Conservation (phyloP, 2,113 vertebrate species). For the Nettapus auritus region DNA sequence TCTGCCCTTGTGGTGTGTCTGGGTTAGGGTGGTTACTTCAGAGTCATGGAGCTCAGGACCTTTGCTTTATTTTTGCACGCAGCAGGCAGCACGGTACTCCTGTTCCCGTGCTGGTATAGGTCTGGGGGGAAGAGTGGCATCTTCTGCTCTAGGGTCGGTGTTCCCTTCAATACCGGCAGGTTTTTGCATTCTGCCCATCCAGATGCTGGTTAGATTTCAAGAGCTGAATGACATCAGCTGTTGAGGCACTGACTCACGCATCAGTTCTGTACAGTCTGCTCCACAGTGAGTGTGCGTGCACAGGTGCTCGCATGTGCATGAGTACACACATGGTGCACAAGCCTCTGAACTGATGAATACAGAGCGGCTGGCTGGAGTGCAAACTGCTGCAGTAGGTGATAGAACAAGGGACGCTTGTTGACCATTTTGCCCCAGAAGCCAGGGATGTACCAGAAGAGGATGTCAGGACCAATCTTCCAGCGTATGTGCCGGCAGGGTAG, state of each 20-base stretch:
- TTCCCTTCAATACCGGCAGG: background rate
- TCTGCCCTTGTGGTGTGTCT: background rate
- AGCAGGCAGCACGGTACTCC: background rate
- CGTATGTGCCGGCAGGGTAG: background rate
- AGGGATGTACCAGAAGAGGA: background rate
- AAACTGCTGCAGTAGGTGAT: background rate
- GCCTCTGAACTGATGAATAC: too few species aligned
- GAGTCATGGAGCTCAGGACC: background rate
- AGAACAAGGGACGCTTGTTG: too few species aligned
- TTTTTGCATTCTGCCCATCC: background rate
- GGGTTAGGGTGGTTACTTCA: background rate
- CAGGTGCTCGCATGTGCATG: background rate
- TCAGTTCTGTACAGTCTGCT: background rate
- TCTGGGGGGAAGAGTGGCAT: background rate
- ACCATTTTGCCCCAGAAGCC: background rate
- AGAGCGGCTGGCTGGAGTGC: background rate
- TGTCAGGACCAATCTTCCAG: background rate
- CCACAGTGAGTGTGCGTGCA: background rate
- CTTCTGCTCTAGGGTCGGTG: background rate
- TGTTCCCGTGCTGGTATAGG: background rate
- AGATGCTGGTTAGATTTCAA: background rate
- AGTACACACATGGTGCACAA: background rate
- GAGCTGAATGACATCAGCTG: background rate
- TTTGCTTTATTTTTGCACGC: background rate
- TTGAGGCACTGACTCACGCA: background rate